Conservation (phyloP, 1,140 invertebrate genomes). For the Apis mellifera region Amel_HAv3.1 CM009940.2:6465001-6465500, state of each 20-base stretch:
- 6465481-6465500: conserved; percentile 58
- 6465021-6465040: background rate
- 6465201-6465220: background rate
- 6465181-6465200: background rate
- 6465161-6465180: background rate
- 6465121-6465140: background rate
- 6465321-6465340: conserved; percentile 68
- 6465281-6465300: conserved; percentile 41
- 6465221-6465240: background rate
- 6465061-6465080: background rate
- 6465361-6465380: conserved; percentile 45
- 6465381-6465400: conserved; percentile 49
- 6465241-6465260: background rate
- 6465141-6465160: background rate
- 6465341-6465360: conserved; percentile 64
- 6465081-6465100: conserved; percentile 27
- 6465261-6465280: background rate
- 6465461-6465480: conserved; percentile 61
- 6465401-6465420: conserved; percentile 54
- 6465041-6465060: background rate
- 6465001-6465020: conserved; percentile 1
- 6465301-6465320: conserved; percentile 61
- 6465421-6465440: conserved; percentile 56
- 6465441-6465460: conserved; percentile 72
- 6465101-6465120: no score